phyloP scores from a whole-genome alignment of 37 sponge, comb jelly and placozoan species.

The Halichondria panicea region DNA sequence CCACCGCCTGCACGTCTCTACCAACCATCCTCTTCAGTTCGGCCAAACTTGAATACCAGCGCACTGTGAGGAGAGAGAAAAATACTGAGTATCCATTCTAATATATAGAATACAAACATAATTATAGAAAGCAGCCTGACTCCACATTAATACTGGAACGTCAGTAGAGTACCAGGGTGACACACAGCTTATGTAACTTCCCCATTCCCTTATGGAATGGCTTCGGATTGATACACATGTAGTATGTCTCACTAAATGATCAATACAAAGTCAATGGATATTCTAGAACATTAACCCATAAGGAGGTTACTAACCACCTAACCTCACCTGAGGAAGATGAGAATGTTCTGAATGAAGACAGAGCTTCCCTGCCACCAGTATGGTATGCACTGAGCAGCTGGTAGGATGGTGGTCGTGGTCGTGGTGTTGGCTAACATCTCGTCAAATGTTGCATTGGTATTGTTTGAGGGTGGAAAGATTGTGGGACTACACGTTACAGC shows the following conservation, averaged over 20 bases:
- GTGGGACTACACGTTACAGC: neutral
- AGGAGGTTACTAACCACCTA: neutral
- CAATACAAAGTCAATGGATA: too few species aligned
- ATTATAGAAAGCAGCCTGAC: neutral
- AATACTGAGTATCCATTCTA: neutral
- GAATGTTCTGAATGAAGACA: conserved; percentile 71
- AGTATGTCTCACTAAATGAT: neutral
- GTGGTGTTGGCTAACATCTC: too few species aligned
- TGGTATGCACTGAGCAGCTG: conserved; percentile 1
- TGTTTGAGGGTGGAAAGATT: neutral
- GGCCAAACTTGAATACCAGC: conserved; percentile 79
- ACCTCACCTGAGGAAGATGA: conserved; percentile 71
- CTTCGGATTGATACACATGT: neutral
- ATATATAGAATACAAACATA: conserved; percentile 7
- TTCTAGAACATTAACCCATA: neutral
- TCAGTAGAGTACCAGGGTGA: neutral
- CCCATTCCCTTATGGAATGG: too few species aligned
- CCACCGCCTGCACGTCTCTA: neutral
- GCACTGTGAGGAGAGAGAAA: conserved; percentile 26
- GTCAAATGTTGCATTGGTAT: neutral
- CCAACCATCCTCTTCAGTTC: conserved; percentile 62
- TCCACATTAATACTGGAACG: neutral
- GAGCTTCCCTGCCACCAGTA: conserved; percentile 74
- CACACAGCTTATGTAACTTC: too few species aligned
- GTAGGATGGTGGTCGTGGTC: neutral